Percentiles rank a stretch among this genome's conserved stretches.
Evolutionary conservation across 1,140 invertebrate genomes (phyloP).

Genomic region (Drosophila suzukii): DNA sequence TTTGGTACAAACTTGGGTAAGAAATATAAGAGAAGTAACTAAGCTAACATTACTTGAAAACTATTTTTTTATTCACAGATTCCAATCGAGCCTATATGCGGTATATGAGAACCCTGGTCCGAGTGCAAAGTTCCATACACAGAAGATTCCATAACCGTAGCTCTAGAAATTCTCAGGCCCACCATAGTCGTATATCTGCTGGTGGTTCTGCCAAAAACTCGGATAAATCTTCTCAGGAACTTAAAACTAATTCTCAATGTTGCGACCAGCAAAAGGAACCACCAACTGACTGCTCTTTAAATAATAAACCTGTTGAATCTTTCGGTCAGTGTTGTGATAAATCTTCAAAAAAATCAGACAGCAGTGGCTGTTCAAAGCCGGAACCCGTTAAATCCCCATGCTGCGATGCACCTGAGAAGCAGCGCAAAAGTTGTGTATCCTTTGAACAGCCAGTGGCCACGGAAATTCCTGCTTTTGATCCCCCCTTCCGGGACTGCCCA

Average conservation of each 20-base stretch:
- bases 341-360: neutral
- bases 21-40: neutral
- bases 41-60: no score
- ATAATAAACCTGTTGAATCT: neutral
- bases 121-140: neutral
- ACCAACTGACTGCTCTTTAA: neutral
- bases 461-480: neutral
- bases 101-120: neutral
- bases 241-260: neutral
- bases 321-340: neutral
- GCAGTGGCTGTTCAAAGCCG: neutral
- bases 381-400: neutral
- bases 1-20: neutral
- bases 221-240: neutral
- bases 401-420: neutral
- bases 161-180: neutral
- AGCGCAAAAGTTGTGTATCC: neutral
- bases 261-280: neutral
- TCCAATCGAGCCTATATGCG: neutral
- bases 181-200: no score
- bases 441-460: slow-evolving; percentile 1
- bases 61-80: neutral
- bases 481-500: neutral
- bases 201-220: no score
- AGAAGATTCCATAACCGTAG: neutral